phyloP scores from a whole-genome alignment of 2,888 invertebrate genomes.

The Thymelicus acteon region DNA sequence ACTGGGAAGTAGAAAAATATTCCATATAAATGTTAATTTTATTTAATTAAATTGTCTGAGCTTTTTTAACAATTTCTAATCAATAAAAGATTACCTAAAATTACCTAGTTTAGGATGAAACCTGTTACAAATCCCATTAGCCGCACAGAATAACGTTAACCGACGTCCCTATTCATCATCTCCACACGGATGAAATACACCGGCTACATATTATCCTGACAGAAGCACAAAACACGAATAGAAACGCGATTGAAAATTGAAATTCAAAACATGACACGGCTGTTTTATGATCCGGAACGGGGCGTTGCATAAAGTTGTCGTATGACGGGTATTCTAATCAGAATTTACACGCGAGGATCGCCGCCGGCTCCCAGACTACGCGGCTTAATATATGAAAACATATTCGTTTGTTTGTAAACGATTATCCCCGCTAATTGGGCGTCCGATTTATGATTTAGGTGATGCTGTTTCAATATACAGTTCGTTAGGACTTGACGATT shows the following conservation, averaged over 20 bases:
- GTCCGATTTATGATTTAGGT: conserved; percentile 14
- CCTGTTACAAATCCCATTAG: neutral
- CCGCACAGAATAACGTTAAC: neutral
- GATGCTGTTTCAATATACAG: conserved; percentile 6
- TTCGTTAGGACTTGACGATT: neutral
- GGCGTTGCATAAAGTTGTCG: conserved; percentile 33
- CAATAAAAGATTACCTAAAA: neutral
- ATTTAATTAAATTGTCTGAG: too few relatives aligned
- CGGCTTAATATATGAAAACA: conserved; percentile 23
- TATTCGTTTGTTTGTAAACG: conserved; percentile 20
- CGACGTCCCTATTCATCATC: neutral
- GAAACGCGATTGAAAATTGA: conserved; percentile 35
- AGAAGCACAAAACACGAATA: conserved; percentile 29
- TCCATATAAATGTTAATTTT: too few relatives aligned
- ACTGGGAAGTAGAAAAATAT: too few relatives aligned
- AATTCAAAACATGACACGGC: conserved; percentile 36
- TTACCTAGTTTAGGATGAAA: neutral
- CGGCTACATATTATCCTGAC: conserved; percentile 16
- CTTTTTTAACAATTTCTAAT: too few relatives aligned
- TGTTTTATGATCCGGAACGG: conserved; percentile 37
- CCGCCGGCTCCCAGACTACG: conserved; percentile 39
- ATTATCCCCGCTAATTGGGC: conserved; percentile 17
- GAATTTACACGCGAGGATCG: conserved; percentile 39
- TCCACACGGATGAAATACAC: conserved; percentile 14
- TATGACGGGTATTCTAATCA: conserved; percentile 40